Conservation (phyloP, 2,797 vertebrate species). For the Tiaroga cobitis region DNA sequence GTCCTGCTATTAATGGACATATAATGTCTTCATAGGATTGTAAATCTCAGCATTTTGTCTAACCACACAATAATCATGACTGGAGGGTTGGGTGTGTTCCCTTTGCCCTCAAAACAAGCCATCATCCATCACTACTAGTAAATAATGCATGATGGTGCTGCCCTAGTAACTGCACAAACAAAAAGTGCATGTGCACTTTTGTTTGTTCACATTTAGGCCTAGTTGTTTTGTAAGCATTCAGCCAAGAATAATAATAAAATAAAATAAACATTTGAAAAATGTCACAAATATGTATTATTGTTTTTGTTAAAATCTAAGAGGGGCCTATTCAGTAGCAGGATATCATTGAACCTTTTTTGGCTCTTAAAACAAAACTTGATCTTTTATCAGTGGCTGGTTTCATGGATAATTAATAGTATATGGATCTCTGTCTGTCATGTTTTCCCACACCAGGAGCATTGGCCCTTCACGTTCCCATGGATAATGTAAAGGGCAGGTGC, state of each 20-base stretch:
- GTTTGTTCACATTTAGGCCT: not conserved
- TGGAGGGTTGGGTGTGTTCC: constrained; percentile 26
- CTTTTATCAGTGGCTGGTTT: not conserved
- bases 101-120: not conserved
- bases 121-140: constrained; percentile 46
- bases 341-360: not conserved
- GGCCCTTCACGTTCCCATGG: not conserved
- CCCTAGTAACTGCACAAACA: not conserved
- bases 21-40: constrained; percentile 8
- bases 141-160: constrained; percentile 50
- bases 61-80: constrained; percentile 15
- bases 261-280: not conserved
- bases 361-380: not conserved
- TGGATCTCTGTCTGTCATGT: constrained; percentile 4
- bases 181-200: constrained; percentile 1
- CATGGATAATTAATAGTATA: not conserved
- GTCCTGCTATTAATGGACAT: not conserved
- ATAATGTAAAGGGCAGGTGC: constrained; percentile 70
- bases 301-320: not conserved
- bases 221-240: not conserved
- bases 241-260: not conserved
- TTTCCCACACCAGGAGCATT: not conserved
- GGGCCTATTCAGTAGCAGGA: not conserved
- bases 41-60: constrained; percentile 36
- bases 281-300: not conserved